Conservation (phyloP, 2,888 invertebrate genomes). For the Unio delphinus region DNA sequence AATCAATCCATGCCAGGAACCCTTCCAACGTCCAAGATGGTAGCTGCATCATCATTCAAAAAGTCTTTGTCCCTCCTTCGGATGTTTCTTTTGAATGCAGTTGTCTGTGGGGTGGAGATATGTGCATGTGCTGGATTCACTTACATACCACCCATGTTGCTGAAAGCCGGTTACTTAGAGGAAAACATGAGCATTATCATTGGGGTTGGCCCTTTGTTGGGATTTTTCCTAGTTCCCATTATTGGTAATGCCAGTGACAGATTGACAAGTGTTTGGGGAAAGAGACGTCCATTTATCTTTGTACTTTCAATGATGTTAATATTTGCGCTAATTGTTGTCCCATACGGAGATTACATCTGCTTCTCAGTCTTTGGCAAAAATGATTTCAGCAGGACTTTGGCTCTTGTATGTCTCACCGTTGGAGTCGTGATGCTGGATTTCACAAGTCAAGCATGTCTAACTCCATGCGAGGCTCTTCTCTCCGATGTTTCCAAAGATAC, state of each 20-base stretch:
- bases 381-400: slow-evolving; percentile 39
- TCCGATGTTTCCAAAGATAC: slow-evolving; percentile 90
- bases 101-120: slow-evolving; percentile 73
- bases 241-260: slow-evolving; percentile 72
- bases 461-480: slow-evolving; percentile 92
- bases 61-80: slow-evolving; percentile 47
- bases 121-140: slow-evolving; percentile 73
- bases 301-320: slow-evolving; percentile 68
- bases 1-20: neutral
- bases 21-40: neutral
- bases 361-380: slow-evolving; percentile 43
- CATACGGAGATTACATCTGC: slow-evolving; percentile 64
- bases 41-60: neutral
- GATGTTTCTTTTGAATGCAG: slow-evolving; percentile 69
- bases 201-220: slow-evolving; percentile 72
- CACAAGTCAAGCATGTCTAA: slow-evolving; percentile 96
- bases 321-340: slow-evolving; percentile 69
- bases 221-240: slow-evolving; percentile 70
- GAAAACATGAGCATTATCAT: slow-evolving; percentile 72
- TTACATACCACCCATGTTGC: slow-evolving; percentile 73
- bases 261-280: slow-evolving; percentile 69
- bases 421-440: slow-evolving; percentile 95
- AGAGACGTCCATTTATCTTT: slow-evolving; percentile 73
- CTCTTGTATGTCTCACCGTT: slow-evolving; percentile 71
- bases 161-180: slow-evolving; percentile 72